Evolutionary conservation across 2,888 invertebrate species (phyloP).

Genomic region (Chymomyza procnemis): DNA sequence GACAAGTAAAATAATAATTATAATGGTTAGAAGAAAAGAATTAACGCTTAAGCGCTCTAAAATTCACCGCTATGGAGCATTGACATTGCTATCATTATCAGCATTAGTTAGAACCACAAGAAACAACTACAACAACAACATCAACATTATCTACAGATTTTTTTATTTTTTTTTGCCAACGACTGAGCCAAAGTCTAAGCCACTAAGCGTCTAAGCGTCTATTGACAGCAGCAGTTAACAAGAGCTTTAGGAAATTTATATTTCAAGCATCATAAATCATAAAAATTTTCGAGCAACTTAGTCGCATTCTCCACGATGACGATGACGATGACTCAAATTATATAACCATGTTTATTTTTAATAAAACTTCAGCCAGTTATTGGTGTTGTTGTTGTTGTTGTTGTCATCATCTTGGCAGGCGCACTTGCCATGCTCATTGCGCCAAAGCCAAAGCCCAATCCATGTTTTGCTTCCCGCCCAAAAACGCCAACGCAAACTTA

Average conservation of each 20-base stretch:
- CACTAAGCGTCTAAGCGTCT: constrained; percentile 36
- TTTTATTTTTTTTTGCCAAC: background rate
- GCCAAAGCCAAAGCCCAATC: constrained; percentile 7
- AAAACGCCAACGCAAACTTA: constrained; percentile 35
- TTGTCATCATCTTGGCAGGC: constrained; percentile 12
- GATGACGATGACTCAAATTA: constrained; percentile 32
- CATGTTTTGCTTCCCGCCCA: too few relatives aligned
- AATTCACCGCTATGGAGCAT: constrained; percentile 65
- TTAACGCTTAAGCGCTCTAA: constrained; percentile 24
- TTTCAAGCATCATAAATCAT: constrained; percentile 72
- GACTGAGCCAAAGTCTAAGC: background rate
- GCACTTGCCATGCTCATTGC: constrained; percentile 63
- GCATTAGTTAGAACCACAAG: constrained; percentile 7
- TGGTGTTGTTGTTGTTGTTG: background rate
- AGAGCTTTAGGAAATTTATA: constrained; percentile 64
- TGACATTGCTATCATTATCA: constrained; percentile 46
- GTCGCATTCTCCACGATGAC: constrained; percentile 4
- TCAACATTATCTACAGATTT: background rate
- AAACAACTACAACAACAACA: constrained; percentile 5
- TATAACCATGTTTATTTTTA: constrained; percentile 38
- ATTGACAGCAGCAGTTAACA: constrained; percentile 69
- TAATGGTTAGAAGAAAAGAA: background rate
- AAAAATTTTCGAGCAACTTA: constrained; percentile 11
- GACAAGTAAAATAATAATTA: constrained; percentile 20
- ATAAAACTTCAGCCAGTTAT: background rate